Conservation (phyloP, 2,113 vertebrate species). For the Proterorhinus semilunaris region DNA sequence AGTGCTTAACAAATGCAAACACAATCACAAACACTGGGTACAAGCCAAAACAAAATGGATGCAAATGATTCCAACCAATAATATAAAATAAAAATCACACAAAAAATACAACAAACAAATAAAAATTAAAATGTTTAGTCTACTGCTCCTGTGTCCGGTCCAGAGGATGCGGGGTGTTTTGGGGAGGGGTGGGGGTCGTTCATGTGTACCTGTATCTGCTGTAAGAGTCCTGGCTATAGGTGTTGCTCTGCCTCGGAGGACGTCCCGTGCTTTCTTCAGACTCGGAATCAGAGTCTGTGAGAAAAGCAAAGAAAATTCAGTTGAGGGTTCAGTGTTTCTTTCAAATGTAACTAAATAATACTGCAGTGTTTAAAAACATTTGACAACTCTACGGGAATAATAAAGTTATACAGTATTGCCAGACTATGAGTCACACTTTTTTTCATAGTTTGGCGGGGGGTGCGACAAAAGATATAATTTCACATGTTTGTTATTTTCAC, state of each 20-base stretch:
- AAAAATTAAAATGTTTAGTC: conserved; percentile 12
- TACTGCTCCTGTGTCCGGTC: conserved; percentile 55
- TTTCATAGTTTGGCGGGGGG: too few relatives aligned
- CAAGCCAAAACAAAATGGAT: conserved; percentile 51
- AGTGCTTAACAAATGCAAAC: conserved; percentile 58
- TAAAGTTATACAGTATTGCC: too few relatives aligned
- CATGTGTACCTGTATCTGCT: conserved; percentile 83
- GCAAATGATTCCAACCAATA: conserved; percentile 28
- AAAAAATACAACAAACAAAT: conserved; percentile 13
- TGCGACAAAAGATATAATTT: too few relatives aligned
- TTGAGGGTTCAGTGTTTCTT: not conserved
- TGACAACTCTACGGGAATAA: too few relatives aligned
- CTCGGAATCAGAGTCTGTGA: conserved; percentile 73
- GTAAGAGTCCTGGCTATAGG: conserved; percentile 69
- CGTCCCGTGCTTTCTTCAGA: conserved; percentile 64
- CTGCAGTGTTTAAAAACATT: too few relatives aligned
- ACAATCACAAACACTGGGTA: conserved; percentile 53
- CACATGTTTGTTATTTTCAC: too few relatives aligned
- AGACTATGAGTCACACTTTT: too few relatives aligned
- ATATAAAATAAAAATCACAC: conserved; percentile 28
- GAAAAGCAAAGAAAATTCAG: not conserved
- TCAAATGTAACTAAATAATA: not conserved
- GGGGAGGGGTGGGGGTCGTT: conserved; percentile 38
- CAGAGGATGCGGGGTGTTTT: conserved; percentile 37
- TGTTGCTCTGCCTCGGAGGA: conserved; percentile 66